A percentile compares a stretch with the other conserved stretches of the same genome.
Evolutionary conservation across 1,140 invertebrate species (phyloP).

Genomic region (Globodera rostochiensis): DNA sequence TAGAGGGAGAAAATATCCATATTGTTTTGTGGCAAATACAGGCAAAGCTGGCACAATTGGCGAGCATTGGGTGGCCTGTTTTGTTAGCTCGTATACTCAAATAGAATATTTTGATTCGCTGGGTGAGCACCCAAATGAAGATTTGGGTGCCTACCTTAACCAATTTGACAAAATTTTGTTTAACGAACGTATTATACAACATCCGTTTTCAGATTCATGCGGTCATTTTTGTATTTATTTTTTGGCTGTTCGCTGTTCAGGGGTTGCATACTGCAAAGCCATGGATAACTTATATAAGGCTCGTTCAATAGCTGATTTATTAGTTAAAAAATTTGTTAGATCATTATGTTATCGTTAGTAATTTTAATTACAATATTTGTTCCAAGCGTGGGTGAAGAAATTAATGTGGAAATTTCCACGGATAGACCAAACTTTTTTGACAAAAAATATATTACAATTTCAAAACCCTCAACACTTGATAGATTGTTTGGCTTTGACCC

Average conservation of each 20-base stretch:
- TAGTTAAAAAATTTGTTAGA: no score
- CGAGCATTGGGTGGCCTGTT: conserved; percentile 19
- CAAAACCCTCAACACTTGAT: no score
- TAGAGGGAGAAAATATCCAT: neutral
- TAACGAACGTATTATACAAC: conserved; percentile 9
- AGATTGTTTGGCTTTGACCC: no score
- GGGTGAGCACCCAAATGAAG: conserved; percentile 4
- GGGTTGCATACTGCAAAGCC: neutral
- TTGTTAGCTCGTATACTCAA: neutral
- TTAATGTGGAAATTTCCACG: no score
- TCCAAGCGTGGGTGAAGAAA: no score
- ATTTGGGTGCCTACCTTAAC: conserved; percentile 1
- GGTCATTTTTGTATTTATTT: conserved; percentile 30
- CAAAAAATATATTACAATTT: no score
- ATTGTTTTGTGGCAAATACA: conserved; percentile 25
- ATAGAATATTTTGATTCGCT: conserved; percentile 32
- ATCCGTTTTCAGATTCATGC: conserved; percentile 1
- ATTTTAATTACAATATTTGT: no score
- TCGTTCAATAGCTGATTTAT: no score
- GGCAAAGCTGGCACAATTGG: neutral
- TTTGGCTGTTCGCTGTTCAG: neutral
- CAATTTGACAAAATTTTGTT: neutral
- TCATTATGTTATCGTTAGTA: neutral
- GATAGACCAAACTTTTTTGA: no score
- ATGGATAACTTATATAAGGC: neutral